These are phyloP conservation scores for Caenorhabditis brenneri DNA, from an alignment of 1,140 invertebrate species.

Conservation along the genomic window DNA sequence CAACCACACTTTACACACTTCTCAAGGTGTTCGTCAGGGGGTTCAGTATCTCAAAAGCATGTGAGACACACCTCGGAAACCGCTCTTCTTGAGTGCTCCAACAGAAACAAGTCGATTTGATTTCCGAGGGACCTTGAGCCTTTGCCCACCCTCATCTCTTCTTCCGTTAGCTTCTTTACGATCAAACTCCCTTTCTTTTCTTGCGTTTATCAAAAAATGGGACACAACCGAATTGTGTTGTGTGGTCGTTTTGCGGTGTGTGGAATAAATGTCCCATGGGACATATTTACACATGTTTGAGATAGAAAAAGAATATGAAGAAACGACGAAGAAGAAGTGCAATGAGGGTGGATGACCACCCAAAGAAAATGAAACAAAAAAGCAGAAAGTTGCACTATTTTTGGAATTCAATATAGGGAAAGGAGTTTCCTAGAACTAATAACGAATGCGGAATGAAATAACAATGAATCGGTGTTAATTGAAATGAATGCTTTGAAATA, in stretches of 20 bases:
- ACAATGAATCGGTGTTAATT: no score
- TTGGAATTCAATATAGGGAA: no score
- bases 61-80: not conserved
- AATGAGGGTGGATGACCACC: not conserved
- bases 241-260: not conserved
- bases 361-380: not conserved
- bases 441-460: no score
- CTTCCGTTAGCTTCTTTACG: not conserved
- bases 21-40: not conserved
- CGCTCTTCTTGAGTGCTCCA: not conserved
- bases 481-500: no score
- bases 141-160: not conserved
- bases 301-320: not conserved
- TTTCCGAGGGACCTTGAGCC: not conserved
- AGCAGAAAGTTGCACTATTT: not conserved
- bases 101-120: not conserved
- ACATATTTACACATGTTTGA: constrained; percentile 13
- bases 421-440: no score
- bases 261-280: not conserved
- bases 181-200: no score
- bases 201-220: constrained; percentile 33
- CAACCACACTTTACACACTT: not conserved
- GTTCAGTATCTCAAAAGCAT: not conserved
- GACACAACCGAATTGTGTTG: not conserved
- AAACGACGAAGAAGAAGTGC: not conserved